Conservation (phyloP, 1,140 invertebrate species). For the Portunus trituberculatus region DNA sequence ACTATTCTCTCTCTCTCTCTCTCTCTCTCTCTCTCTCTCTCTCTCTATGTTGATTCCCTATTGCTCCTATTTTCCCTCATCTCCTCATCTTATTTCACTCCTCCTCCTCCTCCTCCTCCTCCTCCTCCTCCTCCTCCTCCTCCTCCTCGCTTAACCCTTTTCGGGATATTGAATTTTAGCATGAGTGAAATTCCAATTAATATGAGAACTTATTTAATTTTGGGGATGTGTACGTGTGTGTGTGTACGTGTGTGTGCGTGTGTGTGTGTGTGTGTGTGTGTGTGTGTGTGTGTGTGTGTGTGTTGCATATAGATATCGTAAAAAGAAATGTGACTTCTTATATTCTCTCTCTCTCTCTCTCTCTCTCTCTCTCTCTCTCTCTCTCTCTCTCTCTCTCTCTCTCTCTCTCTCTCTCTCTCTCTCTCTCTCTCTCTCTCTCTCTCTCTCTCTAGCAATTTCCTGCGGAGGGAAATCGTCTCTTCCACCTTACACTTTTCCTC, state of each 20-base stretch:
- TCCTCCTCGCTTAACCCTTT: constrained; percentile 30
- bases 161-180: neutral
- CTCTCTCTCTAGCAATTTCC: constrained; percentile 52
- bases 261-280: constrained; percentile 24
- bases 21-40: constrained; percentile 48
- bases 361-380: neutral
- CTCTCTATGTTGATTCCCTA: neutral
- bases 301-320: neutral
- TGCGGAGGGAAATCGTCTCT: constrained; percentile 57
- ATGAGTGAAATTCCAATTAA: constrained; percentile 17
- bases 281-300: neutral
- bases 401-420: neutral
- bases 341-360: neutral
- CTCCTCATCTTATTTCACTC: neutral
- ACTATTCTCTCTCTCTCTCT: constrained; percentile 37
- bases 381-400: neutral
- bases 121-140: neutral
- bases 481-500: constrained; percentile 46
- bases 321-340: neutral
- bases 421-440: constrained; percentile 24
- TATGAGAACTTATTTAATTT: constrained; percentile 24
- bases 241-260: neutral
- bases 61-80: neutral
- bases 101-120: neutral
- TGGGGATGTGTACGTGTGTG: neutral